These are phyloP conservation scores for Polyergus mexicanus DNA, from an alignment of 1,140 invertebrate genomes.

Conservation along the genomic window DNA sequence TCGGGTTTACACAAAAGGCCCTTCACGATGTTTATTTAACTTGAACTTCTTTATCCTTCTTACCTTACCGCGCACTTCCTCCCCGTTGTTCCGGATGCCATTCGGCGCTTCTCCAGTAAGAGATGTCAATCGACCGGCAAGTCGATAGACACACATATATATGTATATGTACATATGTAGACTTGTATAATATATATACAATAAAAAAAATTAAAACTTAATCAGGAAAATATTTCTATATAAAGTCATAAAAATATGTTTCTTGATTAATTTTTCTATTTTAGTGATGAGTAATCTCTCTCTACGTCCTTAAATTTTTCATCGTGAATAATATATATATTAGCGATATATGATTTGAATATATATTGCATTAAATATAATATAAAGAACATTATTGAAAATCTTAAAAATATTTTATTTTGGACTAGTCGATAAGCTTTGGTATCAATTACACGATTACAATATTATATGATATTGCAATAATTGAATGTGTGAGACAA, in stretches of 20 bases:
- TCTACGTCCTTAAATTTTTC: too few species aligned
- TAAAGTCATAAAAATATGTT: background rate
- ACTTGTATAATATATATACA: background rate
- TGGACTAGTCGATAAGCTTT: constrained; percentile 73
- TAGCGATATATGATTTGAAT: background rate
- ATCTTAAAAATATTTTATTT: constrained; percentile 69
- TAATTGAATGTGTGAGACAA: constrained; percentile 15
- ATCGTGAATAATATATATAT: background rate
- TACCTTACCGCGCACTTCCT: constrained; percentile 74
- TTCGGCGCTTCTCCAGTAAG: constrained; percentile 1
- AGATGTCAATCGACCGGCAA: background rate
- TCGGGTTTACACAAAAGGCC: constrained; percentile 79
- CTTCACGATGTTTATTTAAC: constrained; percentile 81
- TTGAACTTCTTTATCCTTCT: constrained; percentile 76
- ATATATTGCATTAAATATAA: constrained; percentile 4
- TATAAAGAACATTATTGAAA: constrained; percentile 30
- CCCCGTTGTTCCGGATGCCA: constrained; percentile 72
- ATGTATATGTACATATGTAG: background rate
- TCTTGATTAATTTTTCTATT: background rate
- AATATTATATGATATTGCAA: constrained; percentile 33
- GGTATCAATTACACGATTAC: constrained; percentile 62
- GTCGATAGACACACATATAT: background rate
- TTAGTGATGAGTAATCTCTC: background rate
- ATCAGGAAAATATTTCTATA: constrained; percentile 1
- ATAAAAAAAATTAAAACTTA: constrained; percentile 12